phyloP scores from a whole-genome alignment of 2,113 vertebrate species.

The Gambusia holbrooki region DNA sequence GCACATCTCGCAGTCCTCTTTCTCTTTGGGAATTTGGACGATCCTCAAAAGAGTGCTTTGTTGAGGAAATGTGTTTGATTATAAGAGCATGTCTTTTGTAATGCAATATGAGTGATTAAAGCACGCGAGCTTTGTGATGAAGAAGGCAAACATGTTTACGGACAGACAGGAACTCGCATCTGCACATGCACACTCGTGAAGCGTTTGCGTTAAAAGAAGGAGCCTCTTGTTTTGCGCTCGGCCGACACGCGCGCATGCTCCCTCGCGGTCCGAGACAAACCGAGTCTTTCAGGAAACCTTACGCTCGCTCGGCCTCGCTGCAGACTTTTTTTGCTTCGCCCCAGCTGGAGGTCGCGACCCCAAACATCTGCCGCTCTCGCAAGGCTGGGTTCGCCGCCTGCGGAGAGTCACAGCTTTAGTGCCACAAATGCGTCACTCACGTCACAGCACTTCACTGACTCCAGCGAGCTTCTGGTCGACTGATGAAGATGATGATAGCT shows the following conservation, averaged over 20 bases:
- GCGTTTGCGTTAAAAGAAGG: conserved; percentile 48
- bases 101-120: conserved; percentile 69
- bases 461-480: conserved; percentile 35
- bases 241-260: conserved; percentile 18
- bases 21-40: conserved; percentile 58
- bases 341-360: conserved; percentile 65
- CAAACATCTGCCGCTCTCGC: conserved; percentile 64
- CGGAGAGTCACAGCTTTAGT: conserved; percentile 64
- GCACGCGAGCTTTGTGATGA: conserved; percentile 55
- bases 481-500: conserved; percentile 36
- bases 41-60: conserved; percentile 67
- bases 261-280: conserved; percentile 47
- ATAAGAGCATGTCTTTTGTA: conserved; percentile 65
- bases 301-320: conserved; percentile 39
- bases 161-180: conserved; percentile 4
- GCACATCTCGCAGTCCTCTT: conserved; percentile 40
- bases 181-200: conserved; percentile 7
- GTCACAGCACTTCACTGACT: conserved; percentile 46
- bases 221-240: conserved; percentile 22
- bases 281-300: conserved; percentile 58
- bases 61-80: conserved; percentile 66
- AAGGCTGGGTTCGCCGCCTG: conserved; percentile 58
- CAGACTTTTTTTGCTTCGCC: conserved; percentile 63
- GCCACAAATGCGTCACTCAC: conserved; percentile 68
- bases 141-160: conserved; percentile 56